Evolutionary conservation across 2,888 invertebrate species (phyloP), one percentile per base, ranked within the genome.

Genomic region (Bibio marci): DNA sequence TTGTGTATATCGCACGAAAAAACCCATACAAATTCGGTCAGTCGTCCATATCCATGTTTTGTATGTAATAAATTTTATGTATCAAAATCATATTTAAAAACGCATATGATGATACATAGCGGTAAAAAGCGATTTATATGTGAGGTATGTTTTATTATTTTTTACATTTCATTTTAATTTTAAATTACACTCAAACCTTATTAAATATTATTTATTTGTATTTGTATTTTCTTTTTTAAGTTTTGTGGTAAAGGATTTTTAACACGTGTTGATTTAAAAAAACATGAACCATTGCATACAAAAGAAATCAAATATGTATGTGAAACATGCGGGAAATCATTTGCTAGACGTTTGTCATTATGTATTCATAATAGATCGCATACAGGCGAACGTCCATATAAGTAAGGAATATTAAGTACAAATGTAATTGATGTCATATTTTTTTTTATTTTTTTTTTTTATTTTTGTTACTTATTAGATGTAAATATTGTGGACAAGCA

Each of bases 261-360:
- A 10, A 71, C 71, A 0, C 53, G 69, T 3, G 70, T 71, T 1
- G 72, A 73, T 50, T 55, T 73, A 10, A 63, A 66, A 46, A 69
- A 71, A 36, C 72, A 73, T 49, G 65, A 67, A 6, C 71, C 71
- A 1, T 67, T 71, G 67, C 72, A 73, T 49, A 71, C 72, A 0
- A 71, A 71, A 1, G 71, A 72, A 47, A 71, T 71, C 45, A 68
- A 69, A 36, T 72, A 67, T 47, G 67, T 71, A 31, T 73, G 71
- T 48, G 71, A 73, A 45, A 65, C 69, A 49, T 73, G 71, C 46
- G 70, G 69, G 1, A 72, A 71, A 50, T 70, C 70, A 2, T 73
- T 73, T 48, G 71, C 71, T 0, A 57, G 72, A 22, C 56, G 69
- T n/a, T 71, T 71, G 41, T 71, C 71, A 1, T 50, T 72, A 8